These are phyloP conservation scores for Podotricha telesiphe DNA, from an alignment of 2,888 invertebrate species.

Conservation along the genomic window DNA sequence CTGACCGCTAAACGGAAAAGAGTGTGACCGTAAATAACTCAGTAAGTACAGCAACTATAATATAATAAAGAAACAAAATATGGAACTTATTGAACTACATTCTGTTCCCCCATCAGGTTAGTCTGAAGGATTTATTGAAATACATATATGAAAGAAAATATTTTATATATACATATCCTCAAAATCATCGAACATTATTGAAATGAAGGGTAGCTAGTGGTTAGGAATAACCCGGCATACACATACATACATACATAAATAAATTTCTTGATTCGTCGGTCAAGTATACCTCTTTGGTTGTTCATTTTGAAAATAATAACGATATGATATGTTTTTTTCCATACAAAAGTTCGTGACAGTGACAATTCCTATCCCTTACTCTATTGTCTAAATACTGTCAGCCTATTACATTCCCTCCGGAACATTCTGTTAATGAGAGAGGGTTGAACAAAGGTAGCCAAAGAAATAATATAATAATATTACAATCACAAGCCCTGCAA, in stretches of 20 bases:
- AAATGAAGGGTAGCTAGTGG: slow-evolving; percentile 16
- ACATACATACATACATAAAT: background rate
- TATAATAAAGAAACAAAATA: slow-evolving; percentile 3
- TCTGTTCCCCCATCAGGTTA: slow-evolving; percentile 1
- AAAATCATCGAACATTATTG: background rate
- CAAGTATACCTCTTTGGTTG: slow-evolving; percentile 22
- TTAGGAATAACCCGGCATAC: background rate
- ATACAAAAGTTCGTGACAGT: slow-evolving; percentile 27
- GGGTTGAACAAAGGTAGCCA: slow-evolving; percentile 38
- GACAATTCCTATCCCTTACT: slow-evolving; percentile 28
- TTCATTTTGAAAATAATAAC: slow-evolving; percentile 20
- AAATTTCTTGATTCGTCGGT: slow-evolving; percentile 19
- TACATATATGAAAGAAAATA: slow-evolving; percentile 2
- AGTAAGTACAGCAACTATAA: background rate
- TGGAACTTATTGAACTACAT: slow-evolving; percentile 1
- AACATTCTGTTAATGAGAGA: slow-evolving; percentile 37
- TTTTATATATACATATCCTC: background rate
- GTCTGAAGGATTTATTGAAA: slow-evolving; percentile 16
- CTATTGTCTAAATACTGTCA: slow-evolving; percentile 36
- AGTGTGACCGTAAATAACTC: no score
- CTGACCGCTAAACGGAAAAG: no score
- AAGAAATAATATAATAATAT: slow-evolving; percentile 40
- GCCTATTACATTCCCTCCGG: slow-evolving; percentile 36
- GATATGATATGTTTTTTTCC: slow-evolving; percentile 13
- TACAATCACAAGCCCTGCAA: slow-evolving; percentile 25